A percentile compares a stretch with the other conserved stretches of the same genome.
Conservation (phyloP, 2,113 vertebrate species). For the Dromiciops gliroides region DNA sequence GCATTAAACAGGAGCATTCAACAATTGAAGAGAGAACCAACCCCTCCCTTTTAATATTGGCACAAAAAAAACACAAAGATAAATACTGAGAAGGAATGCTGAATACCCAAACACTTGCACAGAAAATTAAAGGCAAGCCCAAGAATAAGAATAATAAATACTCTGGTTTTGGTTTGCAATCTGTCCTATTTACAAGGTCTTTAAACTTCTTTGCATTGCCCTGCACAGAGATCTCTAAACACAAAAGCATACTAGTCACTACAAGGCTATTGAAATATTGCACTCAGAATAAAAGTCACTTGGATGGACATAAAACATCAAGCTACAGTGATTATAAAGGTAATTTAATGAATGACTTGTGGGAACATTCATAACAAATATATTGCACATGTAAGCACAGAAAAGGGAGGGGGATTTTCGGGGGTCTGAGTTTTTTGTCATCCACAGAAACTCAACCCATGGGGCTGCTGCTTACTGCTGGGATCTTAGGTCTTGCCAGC, state of each 20-base stretch:
- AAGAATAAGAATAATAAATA: conserved; percentile 82
- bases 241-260: conserved; percentile 88
- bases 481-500: conserved; percentile 67
- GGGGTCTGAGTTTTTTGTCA: conserved; percentile 64
- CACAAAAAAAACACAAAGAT: conserved; percentile 91
- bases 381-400: conserved; percentile 88
- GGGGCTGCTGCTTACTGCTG: neutral
- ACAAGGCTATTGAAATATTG: conserved; percentile 90
- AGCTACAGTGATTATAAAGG: conserved; percentile 85
- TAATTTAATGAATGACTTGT: conserved; percentile 80
- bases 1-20: conserved; percentile 97
- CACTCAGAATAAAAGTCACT: conserved; percentile 87
- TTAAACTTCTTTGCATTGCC: conserved; percentile 84
- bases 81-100: conserved; percentile 78
- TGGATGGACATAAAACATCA: conserved; percentile 84
- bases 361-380: conserved; percentile 89
- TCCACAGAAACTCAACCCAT: conserved; percentile 58
- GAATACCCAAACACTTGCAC: conserved; percentile 87
- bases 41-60: conserved; percentile 88
- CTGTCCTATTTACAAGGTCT: conserved; percentile 89
- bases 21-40: conserved; percentile 90
- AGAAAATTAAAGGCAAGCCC: conserved; percentile 94
- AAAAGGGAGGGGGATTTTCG: conserved; percentile 73
- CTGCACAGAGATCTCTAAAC: conserved; percentile 88
- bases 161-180: conserved; percentile 85